phyloP scores from a whole-genome alignment of 2,113 vertebrate genomes.

The Leuciscus idus region DNA sequence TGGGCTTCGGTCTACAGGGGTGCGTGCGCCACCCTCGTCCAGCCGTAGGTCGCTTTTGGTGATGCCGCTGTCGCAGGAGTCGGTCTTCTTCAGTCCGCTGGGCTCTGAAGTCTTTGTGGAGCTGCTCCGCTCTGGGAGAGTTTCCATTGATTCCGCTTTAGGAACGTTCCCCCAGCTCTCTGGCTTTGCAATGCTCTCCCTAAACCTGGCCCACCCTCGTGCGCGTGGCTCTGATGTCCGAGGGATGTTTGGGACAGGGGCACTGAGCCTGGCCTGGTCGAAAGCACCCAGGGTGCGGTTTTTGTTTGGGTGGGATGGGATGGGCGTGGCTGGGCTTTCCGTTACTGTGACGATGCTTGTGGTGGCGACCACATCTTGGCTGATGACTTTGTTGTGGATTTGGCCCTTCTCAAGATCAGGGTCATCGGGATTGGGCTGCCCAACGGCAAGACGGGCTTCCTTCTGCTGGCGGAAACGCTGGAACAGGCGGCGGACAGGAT shows the following conservation, averaged over 20 bases:
- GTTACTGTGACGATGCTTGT: conserved; percentile 92
- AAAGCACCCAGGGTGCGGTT: conserved; percentile 65
- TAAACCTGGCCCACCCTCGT: conserved; percentile 92
- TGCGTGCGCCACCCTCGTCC: conserved; percentile 88
- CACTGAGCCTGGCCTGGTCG: conserved; percentile 85
- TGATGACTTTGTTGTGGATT: conserved; percentile 70
- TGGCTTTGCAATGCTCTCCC: conserved; percentile 81
- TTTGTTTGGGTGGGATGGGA: conserved; percentile 67
- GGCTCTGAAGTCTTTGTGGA: conserved; percentile 67
- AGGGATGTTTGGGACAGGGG: conserved; percentile 74
- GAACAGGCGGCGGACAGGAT: conserved; percentile 93
- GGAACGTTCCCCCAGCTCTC: conserved; percentile 94
- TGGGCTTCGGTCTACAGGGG: conserved; percentile 92
- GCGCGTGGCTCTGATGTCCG: conserved; percentile 63
- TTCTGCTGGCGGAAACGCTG: conserved; percentile 98
- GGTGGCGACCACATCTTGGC: conserved; percentile 74
- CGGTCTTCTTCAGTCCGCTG: conserved; percentile 91
- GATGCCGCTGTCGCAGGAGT: conserved; percentile 97
- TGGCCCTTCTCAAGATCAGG: conserved; percentile 87
- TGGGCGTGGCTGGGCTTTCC: conserved; percentile 90
- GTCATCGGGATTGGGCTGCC: conserved; percentile 74
- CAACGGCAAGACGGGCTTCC: conserved; percentile 85
- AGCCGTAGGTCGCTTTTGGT: conserved; percentile 97
- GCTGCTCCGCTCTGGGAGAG: conserved; percentile 88
- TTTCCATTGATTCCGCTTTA: conserved; percentile 98